Evolutionary conservation across 2,797 vertebrate genomes (phyloP).

Genomic region (Rhynchonycteris naso): DNA sequence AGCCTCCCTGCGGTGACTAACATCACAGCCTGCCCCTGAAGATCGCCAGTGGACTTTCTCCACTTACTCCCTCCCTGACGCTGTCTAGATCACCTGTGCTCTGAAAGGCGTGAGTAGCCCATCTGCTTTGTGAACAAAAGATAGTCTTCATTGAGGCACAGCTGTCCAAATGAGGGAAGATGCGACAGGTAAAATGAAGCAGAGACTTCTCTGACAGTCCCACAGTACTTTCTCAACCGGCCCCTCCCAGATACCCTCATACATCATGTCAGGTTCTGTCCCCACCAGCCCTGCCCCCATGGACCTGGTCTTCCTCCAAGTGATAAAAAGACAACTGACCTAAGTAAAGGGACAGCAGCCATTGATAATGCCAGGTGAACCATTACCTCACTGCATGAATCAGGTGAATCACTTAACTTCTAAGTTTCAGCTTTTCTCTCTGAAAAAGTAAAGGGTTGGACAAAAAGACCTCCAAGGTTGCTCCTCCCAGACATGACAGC

Average conservation of each 20-base stretch:
- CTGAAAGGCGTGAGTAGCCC: background rate
- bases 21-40: no score
- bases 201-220: no score
- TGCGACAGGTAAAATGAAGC: background rate
- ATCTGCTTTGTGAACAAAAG: background rate
- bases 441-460: background rate
- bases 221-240: background rate
- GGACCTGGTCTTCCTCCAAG: background rate
- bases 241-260: background rate
- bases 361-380: background rate
- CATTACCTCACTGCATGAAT: background rate
- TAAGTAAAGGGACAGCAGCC: background rate
- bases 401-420: background rate
- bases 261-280: background rate
- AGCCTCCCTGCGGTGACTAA: rapidly evolving
- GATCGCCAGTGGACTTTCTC: background rate
- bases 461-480: background rate
- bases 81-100: background rate
- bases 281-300: no score
- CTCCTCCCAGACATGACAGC: background rate
- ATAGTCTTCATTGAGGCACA: background rate
- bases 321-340: background rate
- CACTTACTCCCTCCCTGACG: background rate
- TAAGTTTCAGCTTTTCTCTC: background rate
- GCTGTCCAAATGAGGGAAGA: background rate